Evolutionary conservation across 2,797 vertebrate species (phyloP), one percentile per base, ranked within the genome.

Genomic region (Poecilia wingei): DNA sequence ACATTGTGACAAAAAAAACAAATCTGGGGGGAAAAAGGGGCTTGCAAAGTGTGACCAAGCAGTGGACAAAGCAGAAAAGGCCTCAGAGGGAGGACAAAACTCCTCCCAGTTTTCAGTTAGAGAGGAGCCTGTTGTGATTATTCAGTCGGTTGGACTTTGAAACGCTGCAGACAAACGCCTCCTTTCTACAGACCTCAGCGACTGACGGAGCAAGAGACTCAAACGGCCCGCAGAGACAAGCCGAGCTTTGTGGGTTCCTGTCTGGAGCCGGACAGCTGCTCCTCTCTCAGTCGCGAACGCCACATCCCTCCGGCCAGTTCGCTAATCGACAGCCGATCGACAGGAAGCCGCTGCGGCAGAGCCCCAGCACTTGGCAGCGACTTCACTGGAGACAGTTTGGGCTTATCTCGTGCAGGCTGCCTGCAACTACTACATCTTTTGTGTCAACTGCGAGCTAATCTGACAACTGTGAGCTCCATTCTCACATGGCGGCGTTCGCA

Each of bases 221-320:
- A 81, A 81, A 72, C 75, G 72, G 84, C 81, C 81, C 0, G 14
- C 31, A 36, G 76, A 88, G 81, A 95, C 94, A 95, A 92, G 81
- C 92, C 81, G 66, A 87, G 94, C 94, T 95, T 95, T 95, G 94
- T 95, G 86, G 84, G 79, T 90, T 91, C 90, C 90, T 86, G 83
- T 86, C 83, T 87, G 78, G 78, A 85, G 76, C 78, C 70, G 88
- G 93, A 94, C 94, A 95, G 95, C 94, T 95, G 93, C 92, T 92
- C 91, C 72, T 88, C 88, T 81, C 76, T 88, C 87, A 92, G 82
- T 87, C 89, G 13, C 82, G 84, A 59, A 77, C 43, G 14, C 10
- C 28, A 18, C 64, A 39, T 43, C 57, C 77, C 77, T 84, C 73
- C 83, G 6, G 89, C 81, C 83, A 36, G 77, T n/a, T 57, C 69